Base-by-base conservation (phyloP, 2,888 invertebrate species). In the Agrilus cyanescens region DNA sequence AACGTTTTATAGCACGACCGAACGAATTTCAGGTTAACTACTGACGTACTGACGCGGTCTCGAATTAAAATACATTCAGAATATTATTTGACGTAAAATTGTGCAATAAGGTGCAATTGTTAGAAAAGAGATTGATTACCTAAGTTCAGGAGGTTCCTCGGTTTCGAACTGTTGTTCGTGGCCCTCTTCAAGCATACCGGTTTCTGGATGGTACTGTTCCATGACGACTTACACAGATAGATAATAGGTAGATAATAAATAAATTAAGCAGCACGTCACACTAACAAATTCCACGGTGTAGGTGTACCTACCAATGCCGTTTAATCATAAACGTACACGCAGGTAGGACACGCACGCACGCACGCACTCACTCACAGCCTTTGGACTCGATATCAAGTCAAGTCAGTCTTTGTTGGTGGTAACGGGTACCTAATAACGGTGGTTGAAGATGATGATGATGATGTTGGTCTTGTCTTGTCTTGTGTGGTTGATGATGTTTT, bases 121-220 rank as follows among this genome's bases (percentile, higher is more conserved):
- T 25, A 10, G 10, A 10, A 25, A 25, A 25, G 10, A 10, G 25
- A 25, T 10, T n/a, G n/a, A 25, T 65, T 66, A 78, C 77, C 76
- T 75, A 59, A 63, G 56, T 53, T 69, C 72, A 55, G 76, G 74
- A 53, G 66, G 71, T 55, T 77, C 77, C 53, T 78, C 78, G 49
- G 74, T 77, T 65, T 81, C 82, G 65, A 80, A 82, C 59, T 79
- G 77, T 69, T 82, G 80, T 68, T 82, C 81, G 56, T 79, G 77
- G 63, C 48, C 46, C 59, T 81, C 81, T 64, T 78, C 76, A 68
- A 80, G 82, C 63, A 81, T 81, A 54, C 76, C 77, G 16, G 46
- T 72, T 76, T 67, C 50, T 68, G 69, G 56, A 67, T 70, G 50
- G 68, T 64, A 68, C 69, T 69, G 61, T 60, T 62, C 50, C 47